Evolutionary conservation across 1,140 invertebrate species (phyloP), one percentile per base, ranked within the genome.

Genomic region (Hycleus cichorii): DNA sequence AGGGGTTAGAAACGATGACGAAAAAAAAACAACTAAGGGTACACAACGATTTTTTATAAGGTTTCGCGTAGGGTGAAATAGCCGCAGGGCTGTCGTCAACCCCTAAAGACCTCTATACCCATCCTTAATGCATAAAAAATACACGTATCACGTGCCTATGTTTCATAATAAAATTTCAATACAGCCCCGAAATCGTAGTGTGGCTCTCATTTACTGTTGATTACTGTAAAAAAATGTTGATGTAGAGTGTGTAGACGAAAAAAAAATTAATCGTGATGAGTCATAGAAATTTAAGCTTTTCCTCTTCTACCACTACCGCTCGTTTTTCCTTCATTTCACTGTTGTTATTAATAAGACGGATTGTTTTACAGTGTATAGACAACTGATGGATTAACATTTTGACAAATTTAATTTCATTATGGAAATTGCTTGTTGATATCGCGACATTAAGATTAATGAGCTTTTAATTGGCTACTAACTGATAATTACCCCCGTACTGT

Each of bases 21-120:
- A 5, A 32, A 7, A 5, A 57, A 57, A 64, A 64, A 60, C 60
- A 63, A 48, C 52, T 57, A 60, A 51, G 60, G 60, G 58, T 59
- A 54, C 59, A 32, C 32, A 32, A 32, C 7, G 32, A 32, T 32
- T 32, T 32, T 32, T 32, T 32, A 32, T 32, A 32, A 32, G 32
- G 50, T 46, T 58, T 56, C 47, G 48, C 40, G 56, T 61, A 59
- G 62, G 62, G 59, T 63, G 58, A 44, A 49, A 42, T 43, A 24
- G 60, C 61, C 52, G 43, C 57, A 47, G 61, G 61, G 61, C 58
- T 42, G 52, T 44, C 18, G 18, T 32, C 32, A 32, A 32, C 32
- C 32, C 32, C 32, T 32, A 32, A 32, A 32, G 32, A 40, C 39
- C 53, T 38, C 53, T 39, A 42, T 11, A 50, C 49, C 8, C 18